phyloP scores from a whole-genome alignment of 2,113 vertebrate genomes.

The Oceanites oceanicus region DNA sequence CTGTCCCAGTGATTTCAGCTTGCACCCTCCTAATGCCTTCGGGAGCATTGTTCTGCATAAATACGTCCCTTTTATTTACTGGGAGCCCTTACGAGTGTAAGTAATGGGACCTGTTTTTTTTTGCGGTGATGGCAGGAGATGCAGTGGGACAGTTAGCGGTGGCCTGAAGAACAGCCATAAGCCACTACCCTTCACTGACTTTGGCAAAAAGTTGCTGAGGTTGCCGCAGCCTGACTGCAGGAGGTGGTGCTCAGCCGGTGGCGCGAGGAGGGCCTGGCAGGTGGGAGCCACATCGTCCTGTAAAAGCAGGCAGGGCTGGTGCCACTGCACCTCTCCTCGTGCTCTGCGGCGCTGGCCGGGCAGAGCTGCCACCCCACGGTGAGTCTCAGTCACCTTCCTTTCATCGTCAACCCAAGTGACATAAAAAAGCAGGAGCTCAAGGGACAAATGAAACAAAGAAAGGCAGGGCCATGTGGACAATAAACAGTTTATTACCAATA shows the following conservation, averaged over 20 bases:
- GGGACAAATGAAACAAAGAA: not conserved
- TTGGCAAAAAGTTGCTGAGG: not conserved
- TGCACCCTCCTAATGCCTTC: not conserved
- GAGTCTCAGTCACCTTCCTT: not conserved
- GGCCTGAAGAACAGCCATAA: not conserved
- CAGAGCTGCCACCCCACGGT: not conserved
- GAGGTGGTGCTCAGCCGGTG: accelerated
- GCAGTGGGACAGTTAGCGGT: not conserved
- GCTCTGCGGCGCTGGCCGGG: not conserved
- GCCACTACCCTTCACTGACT: not conserved
- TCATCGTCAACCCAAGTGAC: not conserved
- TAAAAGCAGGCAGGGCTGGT: not conserved
- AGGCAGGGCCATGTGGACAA: conserved; percentile 75
- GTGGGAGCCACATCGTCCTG: accelerated
- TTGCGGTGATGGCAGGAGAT: not conserved
- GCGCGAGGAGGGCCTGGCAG: not conserved
- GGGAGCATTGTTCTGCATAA: not conserved
- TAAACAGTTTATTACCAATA: conserved; percentile 91
- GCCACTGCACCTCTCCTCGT: accelerated
- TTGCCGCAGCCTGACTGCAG: not conserved
- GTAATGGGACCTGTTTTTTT: not conserved
- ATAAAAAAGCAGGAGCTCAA: not conserved
- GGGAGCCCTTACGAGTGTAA: not conserved
- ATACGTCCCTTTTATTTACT: not conserved
- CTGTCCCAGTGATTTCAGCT: not conserved